Conservation (phyloP, 2,113 vertebrate genomes). For the Xiphophorus couchianus region DNA sequence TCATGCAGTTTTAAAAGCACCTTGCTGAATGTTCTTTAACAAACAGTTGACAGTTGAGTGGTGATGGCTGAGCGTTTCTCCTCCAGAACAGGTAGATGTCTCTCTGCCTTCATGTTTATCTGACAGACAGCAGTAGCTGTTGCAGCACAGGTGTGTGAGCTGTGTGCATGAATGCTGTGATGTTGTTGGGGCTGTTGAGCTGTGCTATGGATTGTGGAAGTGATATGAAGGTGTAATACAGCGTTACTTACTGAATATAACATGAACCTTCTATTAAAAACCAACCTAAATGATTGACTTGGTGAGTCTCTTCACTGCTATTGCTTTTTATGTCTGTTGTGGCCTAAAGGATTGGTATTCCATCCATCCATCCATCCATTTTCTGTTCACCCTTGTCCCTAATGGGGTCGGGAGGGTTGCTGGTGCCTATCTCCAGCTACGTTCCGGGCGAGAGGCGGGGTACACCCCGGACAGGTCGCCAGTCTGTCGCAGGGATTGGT, state of each 20-base stretch:
- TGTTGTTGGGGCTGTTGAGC: neutral
- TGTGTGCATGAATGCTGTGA: neutral
- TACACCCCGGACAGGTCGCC: too few relatives aligned
- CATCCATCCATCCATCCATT: too few relatives aligned
- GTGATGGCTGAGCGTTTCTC: neutral
- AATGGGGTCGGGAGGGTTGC: too few relatives aligned
- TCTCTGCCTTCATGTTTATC: neutral
- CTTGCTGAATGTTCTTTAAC: neutral
- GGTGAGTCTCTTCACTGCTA: neutral
- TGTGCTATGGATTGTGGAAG: neutral
- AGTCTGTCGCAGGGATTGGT: too few relatives aligned
- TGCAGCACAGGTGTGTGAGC: neutral
- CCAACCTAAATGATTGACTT: neutral
- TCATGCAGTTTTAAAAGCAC: neutral
- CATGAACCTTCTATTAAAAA: neutral
- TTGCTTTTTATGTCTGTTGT: neutral
- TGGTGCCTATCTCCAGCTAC: too few relatives aligned
- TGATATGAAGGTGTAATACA: neutral
- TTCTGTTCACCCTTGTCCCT: too few relatives aligned
- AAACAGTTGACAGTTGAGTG: neutral
- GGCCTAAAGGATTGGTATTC: too few relatives aligned
- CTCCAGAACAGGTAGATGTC: neutral
- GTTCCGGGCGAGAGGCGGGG: too few relatives aligned
- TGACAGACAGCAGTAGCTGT: neutral
- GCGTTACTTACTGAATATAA: neutral